A percentile compares a stretch with the other conserved stretches of the same genome.
Evolutionary conservation across 2,888 invertebrate genomes (phyloP).

Genomic region (Macropis europaea): DNA sequence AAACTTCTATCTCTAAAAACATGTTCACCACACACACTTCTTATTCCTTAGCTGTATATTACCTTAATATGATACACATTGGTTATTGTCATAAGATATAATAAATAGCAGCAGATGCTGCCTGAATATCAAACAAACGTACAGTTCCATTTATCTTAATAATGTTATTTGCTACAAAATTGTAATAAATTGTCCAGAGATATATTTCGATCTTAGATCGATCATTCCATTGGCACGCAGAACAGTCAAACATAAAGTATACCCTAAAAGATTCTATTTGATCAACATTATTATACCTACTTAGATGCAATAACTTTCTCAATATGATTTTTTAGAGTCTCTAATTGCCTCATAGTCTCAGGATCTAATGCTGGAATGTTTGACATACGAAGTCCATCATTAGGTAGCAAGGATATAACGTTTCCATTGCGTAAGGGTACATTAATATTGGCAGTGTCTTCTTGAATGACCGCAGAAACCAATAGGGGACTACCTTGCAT

Average conservation of each 20-base stretch:
- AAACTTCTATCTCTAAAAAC: neutral
- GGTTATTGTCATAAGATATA: neutral
- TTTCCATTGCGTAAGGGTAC: constrained; percentile 85
- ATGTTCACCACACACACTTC: neutral
- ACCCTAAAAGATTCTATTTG: neutral
- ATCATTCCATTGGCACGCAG: neutral
- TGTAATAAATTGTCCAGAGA: neutral
- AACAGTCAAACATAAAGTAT: neutral
- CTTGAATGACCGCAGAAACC: constrained; percentile 80
- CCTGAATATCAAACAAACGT: constrained; percentile 1
- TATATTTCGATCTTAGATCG: neutral
- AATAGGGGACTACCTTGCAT: constrained; percentile 86
- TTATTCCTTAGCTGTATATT: neutral
- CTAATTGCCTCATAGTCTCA: constrained; percentile 70
- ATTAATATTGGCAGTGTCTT: constrained; percentile 84
- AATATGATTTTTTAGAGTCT: constrained; percentile 70
- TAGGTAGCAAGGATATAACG: constrained; percentile 84
- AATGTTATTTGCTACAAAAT: neutral
- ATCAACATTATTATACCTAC: constrained; percentile 11
- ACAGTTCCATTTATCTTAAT: neutral
- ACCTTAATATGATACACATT: constrained; percentile 6
- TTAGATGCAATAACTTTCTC: constrained; percentile 66
- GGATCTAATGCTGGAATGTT: constrained; percentile 78
- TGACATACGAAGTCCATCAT: constrained; percentile 79
- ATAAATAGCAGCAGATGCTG: neutral